phyloP scores from a whole-genome alignment of 2,113 vertebrate genomes.

The Actenoides lindsayi region DNA sequence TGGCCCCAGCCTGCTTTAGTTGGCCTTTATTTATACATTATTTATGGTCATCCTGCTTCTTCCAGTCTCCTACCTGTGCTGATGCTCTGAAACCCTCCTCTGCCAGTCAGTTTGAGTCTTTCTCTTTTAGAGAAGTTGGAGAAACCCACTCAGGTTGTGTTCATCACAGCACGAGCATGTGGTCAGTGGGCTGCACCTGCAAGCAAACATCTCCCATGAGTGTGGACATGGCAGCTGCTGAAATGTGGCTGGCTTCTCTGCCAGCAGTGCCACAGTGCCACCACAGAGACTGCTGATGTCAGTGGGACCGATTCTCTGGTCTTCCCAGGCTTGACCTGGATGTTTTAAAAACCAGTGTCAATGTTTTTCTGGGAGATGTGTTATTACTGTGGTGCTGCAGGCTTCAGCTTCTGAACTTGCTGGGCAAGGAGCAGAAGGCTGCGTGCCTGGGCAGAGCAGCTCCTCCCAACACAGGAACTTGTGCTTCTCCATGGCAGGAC shows the following conservation, averaged over 20 bases:
- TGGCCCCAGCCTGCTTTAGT: neutral
- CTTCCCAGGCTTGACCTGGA: neutral
- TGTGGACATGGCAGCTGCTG: neutral
- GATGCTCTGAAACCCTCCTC: neutral
- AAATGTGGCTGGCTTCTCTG: neutral
- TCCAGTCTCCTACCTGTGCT: neutral
- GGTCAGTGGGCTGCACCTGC: neutral
- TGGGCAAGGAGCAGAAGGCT: neutral
- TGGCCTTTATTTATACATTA: neutral
- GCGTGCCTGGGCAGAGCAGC: neutral
- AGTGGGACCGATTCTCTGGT: neutral
- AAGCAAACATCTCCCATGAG: neutral
- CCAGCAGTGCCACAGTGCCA: neutral
- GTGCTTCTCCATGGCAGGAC: accelerated
- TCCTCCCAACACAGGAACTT: neutral
- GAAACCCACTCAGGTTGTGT: neutral
- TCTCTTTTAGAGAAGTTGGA: neutral
- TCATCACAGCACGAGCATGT: neutral
- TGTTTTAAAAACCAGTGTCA: neutral
- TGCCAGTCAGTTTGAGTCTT: neutral
- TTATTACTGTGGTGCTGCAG: neutral
- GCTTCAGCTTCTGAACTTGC: neutral
- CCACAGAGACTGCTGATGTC: neutral
- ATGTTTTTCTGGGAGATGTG: neutral
- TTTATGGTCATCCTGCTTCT: neutral